Evolutionary conservation across 2,113 vertebrate genomes (phyloP).

Genomic region (Natator depressus): DNA sequence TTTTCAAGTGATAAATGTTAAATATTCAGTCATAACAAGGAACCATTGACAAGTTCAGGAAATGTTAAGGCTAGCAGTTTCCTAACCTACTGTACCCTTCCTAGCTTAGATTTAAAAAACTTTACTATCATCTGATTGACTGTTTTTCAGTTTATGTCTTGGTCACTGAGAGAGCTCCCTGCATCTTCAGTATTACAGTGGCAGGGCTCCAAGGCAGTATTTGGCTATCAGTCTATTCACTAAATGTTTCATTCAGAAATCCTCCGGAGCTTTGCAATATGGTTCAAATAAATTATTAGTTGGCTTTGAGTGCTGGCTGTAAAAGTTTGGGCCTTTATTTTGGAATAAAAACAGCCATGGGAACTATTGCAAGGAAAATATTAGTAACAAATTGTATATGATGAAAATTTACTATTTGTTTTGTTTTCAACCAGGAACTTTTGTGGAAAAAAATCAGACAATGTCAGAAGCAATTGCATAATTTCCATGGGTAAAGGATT

Average conservation of each 20-base stretch:
- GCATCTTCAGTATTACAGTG: conserved; percentile 49
- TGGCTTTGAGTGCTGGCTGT: conserved; percentile 63
- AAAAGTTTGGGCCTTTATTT: conserved; percentile 69
- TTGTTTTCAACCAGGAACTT: conserved; percentile 64
- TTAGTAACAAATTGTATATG: conserved; percentile 66
- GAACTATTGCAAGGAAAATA: conserved; percentile 66
- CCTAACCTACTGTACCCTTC: not conserved
- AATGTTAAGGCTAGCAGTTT: not conserved
- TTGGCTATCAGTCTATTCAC: conserved; percentile 68
- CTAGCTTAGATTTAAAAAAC: conserved; percentile 20
- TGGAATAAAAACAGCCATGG: conserved; percentile 63
- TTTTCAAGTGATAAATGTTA: not conserved
- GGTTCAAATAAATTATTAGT: conserved; percentile 68
- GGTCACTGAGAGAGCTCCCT: conserved; percentile 14
- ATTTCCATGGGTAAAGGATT: not conserved
- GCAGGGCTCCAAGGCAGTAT: conserved; percentile 65
- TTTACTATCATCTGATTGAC: not conserved
- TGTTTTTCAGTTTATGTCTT: conserved; percentile 10
- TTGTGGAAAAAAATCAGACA: conserved; percentile 19
- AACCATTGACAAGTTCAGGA: not conserved
- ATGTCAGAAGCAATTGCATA: conserved; percentile 17
- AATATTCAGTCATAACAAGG: not conserved
- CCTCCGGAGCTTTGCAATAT: conserved; percentile 69
- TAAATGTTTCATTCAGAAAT: conserved; percentile 68
- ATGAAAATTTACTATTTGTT: conserved; percentile 70